Conservation (phyloP, 2,113 vertebrate species). For the Chascanopsetta lugubris region DNA sequence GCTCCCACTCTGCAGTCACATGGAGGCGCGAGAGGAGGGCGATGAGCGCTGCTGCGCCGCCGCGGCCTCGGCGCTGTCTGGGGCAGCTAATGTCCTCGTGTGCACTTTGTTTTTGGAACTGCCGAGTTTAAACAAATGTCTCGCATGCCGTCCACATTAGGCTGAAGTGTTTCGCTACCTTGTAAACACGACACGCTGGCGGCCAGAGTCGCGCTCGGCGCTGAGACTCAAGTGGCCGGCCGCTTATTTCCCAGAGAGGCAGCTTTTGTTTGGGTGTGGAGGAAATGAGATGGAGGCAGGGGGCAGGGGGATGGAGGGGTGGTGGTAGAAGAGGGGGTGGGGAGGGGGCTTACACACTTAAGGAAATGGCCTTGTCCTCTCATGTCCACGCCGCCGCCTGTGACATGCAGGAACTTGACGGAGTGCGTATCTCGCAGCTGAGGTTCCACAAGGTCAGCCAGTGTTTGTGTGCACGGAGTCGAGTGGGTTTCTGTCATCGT, state of each 20-base stretch:
- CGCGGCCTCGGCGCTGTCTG: constrained; percentile 29
- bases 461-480: constrained; percentile 51
- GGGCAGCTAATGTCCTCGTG: constrained; percentile 2
- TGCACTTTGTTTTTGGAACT: constrained; percentile 1
- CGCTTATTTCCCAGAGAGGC: constrained; percentile 61
- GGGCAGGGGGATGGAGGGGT: background rate
- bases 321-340: background rate
- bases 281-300: constrained; percentile 62
- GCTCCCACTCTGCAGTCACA: constrained; percentile 71
- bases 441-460: constrained; percentile 54
- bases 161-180: constrained; percentile 13
- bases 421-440: constrained; percentile 43
- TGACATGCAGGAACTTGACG: constrained; percentile 45
- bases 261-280: constrained; percentile 73
- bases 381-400: constrained; percentile 55
- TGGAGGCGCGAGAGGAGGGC: constrained; percentile 41
- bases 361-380: constrained; percentile 70
- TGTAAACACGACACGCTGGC: constrained; percentile 37
- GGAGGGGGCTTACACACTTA: constrained; percentile 45
- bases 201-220: background rate
- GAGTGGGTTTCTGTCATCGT: constrained; percentile 42
- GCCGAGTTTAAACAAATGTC: constrained; percentile 2
- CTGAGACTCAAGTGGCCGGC: constrained; percentile 46
- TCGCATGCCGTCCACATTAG: background rate
- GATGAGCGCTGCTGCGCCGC: background rate